Evolutionary conservation across 1,140 invertebrate species (phyloP).

Genomic region (Bemisia tabaci): DNA sequence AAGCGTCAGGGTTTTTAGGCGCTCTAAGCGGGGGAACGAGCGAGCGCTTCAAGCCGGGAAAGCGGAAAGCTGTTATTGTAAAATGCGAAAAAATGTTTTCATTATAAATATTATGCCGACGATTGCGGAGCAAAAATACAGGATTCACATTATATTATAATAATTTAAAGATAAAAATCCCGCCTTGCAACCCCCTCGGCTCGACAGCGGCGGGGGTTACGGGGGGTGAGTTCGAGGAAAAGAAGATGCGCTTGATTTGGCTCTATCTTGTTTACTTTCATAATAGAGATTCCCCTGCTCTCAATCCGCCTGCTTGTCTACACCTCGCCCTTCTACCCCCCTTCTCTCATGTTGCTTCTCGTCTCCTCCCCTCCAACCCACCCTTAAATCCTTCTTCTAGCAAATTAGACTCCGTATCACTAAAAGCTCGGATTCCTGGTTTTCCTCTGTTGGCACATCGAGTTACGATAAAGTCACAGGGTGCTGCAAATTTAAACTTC

Average conservation of each 20-base stretch:
- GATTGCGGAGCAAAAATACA: background rate
- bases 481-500: no score
- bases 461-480: no score
- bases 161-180: background rate
- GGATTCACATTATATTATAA: background rate
- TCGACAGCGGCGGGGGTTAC: background rate
- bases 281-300: conserved; percentile 4
- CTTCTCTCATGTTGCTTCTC: background rate
- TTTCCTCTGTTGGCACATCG: no score
- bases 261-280: conserved; percentile 11
- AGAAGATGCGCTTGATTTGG: conserved; percentile 11
- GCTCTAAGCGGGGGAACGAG: background rate
- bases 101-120: conserved; percentile 3
- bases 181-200: no score
- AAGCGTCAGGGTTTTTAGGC: no score
- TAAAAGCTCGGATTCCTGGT: background rate
- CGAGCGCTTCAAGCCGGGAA: background rate
- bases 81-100: conserved; percentile 9
- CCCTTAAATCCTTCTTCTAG: background rate
- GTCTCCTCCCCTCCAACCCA: background rate
- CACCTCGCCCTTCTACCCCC: background rate
- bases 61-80: no score
- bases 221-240: conserved; percentile 9
- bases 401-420: background rate
- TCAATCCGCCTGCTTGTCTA: background rate